Evolutionary conservation across 2,888 invertebrate species (phyloP), one percentile per base, ranked within the genome.

Genomic region (Temnothorax rugatulus): DNA sequence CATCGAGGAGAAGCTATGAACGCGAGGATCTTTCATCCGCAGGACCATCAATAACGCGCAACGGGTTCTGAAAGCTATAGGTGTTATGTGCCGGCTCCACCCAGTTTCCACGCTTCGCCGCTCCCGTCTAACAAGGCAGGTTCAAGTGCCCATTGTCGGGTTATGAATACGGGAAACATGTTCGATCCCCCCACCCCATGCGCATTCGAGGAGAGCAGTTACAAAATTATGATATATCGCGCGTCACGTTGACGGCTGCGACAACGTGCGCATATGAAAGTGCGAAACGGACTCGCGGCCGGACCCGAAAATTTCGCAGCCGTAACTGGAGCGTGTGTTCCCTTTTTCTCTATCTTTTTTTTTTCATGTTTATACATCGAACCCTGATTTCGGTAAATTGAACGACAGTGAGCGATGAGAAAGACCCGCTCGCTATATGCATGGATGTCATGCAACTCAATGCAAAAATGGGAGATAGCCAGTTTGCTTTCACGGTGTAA

Each of bases 151-250:
- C 89, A 92, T 93, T 92, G 92, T 92, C 85, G 89, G 85, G 87
- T 91, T 90, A 92, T 93, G 93, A 93, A 93, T 93, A 92, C 91
- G 85, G 84, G 91, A 91, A 91, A 89, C 91, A 90, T 87, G 85
- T 90, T 90, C 88, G 76, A 86, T 85, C 71, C 71, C 71, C 82
- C 66, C 57, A 57, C 84, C 68, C 57, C 57, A 34, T 81, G n/a
- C 64, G 29, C 66, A 54, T 82, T 74, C 59, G 74, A 54, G 41
- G 73, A 84, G 69, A 85, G 85, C 87, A 90, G 90, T 89, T 92
- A 87, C 83, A 85, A 91, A 93, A 93, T 93, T 93, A 93, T 93
- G 93, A 93, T 93, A 90, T 92, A 93, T 93, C 88, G 77, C 86
- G 50, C 76, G 86, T 87, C 88, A 85, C 81, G 66, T 34, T 64